Evolutionary conservation across 2,113 vertebrate genomes (phyloP).

Genomic region (Spilogale gracilis): DNA sequence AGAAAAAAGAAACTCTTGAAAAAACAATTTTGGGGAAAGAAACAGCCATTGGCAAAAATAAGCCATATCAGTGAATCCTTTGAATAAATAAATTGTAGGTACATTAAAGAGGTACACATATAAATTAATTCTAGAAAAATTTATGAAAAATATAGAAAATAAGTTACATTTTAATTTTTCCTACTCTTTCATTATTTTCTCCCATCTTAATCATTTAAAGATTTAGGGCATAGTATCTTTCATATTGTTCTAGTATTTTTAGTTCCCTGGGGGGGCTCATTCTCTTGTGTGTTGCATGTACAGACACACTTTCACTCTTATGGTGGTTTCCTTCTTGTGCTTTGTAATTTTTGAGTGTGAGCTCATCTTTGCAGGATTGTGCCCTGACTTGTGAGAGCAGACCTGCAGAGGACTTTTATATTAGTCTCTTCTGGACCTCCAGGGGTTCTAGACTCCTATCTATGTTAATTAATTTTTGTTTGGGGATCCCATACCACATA

Average conservation of each 20-base stretch:
- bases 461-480: conserved; percentile 32
- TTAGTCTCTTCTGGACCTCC: not conserved
- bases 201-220: not conserved
- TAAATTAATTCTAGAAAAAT: not conserved
- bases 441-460: not conserved
- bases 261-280: not conserved
- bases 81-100: not conserved
- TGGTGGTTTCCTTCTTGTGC: not conserved
- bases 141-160: conserved; percentile 33
- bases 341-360: conserved; percentile 8
- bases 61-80: not conserved
- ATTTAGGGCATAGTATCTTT: not conserved
- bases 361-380: not conserved
- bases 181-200: not conserved
- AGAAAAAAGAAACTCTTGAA: not conserved
- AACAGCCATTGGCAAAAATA: not conserved
- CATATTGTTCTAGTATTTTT: not conserved
- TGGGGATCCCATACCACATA: not conserved
- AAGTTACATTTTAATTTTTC: not conserved
- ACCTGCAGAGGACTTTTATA: not conserved
- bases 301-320: not conserved
- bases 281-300: not conserved
- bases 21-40: not conserved
- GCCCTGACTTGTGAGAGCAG: not conserved
- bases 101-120: not conserved